Evolutionary conservation across 2,113 vertebrate species (phyloP), one percentile per base, ranked within the genome.

Genomic region (Mustela nigripes): DNA sequence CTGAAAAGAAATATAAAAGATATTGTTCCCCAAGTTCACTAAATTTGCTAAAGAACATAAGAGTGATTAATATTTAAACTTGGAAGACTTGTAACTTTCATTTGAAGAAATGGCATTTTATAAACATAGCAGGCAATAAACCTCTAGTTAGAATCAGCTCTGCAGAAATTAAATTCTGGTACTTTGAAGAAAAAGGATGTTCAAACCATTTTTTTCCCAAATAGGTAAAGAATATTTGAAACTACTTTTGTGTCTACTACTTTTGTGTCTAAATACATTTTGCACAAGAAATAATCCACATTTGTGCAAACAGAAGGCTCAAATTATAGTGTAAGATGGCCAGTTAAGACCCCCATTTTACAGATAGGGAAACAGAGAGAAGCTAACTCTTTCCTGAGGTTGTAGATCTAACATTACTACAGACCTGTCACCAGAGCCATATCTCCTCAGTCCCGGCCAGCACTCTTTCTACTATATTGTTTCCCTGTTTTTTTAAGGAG

Each of bases 391-490:
- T 50, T 62, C 26, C 6, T 33, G n/a, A 56, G 11, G 26, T 7
- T 76, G 4, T 19, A 42, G 39, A 18, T 2, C 26, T 11, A 19
- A 6, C 12, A 8, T 2, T 3, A 15, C 5, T 5, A 0, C 7
- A 7, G 9, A 11, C 39, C 33, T 4, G 19, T 15, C 11, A 11
- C 24, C 36, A 14, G 42, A 39, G 21, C 5, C 14, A 22, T 5
- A 15, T 50, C 58, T 81, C 24, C 39, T 83, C 4, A 26, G 19
- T 45, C 31, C 9, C 0, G 33, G n/a, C 2, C 9, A 15, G 12
- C 1, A 11, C 15, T n/a, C 14, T 8, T 58, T 11, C 9, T 16
- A 12, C 0, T 5, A 12, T 2, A 15, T 7, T 10, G 11, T 14
- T 33, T 58, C 5, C 33, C 21, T 39, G 26, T n/a, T 39, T 39